These are phyloP conservation scores for Zosterops lateralis DNA, from an alignment of 2,113 vertebrate species.

Conservation along the genomic window DNA sequence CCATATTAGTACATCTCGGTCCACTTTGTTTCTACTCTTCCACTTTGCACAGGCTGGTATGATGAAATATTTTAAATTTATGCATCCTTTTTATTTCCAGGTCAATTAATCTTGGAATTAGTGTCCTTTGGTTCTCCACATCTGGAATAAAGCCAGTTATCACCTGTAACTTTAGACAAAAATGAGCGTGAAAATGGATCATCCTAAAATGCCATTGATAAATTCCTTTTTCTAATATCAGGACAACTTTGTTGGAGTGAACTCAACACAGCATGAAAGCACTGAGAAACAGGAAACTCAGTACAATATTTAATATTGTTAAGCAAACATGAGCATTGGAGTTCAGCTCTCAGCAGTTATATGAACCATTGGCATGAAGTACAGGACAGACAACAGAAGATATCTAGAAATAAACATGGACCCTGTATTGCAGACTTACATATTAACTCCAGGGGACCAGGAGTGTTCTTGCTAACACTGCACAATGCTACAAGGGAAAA, in stretches of 20 bases:
- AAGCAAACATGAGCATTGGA: conserved; percentile 18
- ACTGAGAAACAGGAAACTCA: not conserved
- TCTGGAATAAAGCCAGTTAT: not conserved
- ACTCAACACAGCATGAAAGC: not conserved
- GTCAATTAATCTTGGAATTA: not conserved
- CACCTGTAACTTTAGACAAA: not conserved
- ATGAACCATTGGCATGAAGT: conserved; percentile 49
- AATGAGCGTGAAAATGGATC: not conserved
- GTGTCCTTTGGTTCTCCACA: not conserved
- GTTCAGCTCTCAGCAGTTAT: conserved; percentile 30
- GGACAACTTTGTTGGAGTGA: not conserved
- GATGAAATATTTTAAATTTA: not conserved
- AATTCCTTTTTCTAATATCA: not conserved
- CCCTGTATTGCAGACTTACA: conserved; percentile 62
- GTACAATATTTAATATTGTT: conserved; percentile 25
- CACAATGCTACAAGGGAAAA: conserved; percentile 45
- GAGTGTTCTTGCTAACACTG: conserved; percentile 52
- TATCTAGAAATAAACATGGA: conserved; percentile 73
- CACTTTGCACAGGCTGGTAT: not conserved
- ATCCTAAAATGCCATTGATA: not conserved
- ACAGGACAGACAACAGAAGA: conserved; percentile 65
- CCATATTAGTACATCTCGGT: not conserved
- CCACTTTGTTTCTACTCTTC: not conserved
- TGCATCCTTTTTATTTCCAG: not conserved
- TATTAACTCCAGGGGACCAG: conserved; percentile 55